These are phyloP conservation scores for Leptopilina syphax DNA, from an alignment of 2,888 invertebrate genomes.

Conservation along the genomic window DNA sequence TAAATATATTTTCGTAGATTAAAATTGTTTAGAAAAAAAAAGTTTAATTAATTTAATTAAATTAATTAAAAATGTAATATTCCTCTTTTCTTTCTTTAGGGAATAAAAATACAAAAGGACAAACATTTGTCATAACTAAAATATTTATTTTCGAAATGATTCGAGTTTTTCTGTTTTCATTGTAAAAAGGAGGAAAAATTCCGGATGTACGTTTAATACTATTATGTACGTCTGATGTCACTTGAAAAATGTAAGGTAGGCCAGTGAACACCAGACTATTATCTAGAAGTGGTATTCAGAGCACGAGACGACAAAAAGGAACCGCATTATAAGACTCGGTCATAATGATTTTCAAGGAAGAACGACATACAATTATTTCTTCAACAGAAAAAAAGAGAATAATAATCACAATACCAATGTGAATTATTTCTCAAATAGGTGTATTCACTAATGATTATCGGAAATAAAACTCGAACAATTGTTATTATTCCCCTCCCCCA, in stretches of 20 bases:
- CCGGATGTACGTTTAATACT: neutral
- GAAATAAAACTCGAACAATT: no score
- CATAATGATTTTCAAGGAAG: neutral
- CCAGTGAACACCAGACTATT: conserved; percentile 11
- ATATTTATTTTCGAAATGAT: neutral
- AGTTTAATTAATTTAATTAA: no score
- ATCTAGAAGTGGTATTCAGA: conserved; percentile 23
- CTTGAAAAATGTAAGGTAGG: conserved; percentile 14
- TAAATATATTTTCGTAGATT: no score
- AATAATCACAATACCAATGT: neutral
- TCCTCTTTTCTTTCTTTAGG: no score
- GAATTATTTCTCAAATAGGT: no score
- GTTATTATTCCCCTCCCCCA: no score
- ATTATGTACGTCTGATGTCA: conserved; percentile 5
- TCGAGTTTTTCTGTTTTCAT: no score
- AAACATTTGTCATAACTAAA: neutral
- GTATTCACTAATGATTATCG: no score
- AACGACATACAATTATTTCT: neutral
- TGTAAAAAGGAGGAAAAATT: neutral
- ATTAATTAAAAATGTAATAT: no score
- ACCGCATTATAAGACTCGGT: neutral
- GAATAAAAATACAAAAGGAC: neutral
- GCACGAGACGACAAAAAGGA: conserved; percentile 17
- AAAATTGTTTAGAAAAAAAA: no score
- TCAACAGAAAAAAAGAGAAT: neutral